Base-by-base conservation (phyloP, 2,888 invertebrate species). In the Archips xylosteana region DNA sequence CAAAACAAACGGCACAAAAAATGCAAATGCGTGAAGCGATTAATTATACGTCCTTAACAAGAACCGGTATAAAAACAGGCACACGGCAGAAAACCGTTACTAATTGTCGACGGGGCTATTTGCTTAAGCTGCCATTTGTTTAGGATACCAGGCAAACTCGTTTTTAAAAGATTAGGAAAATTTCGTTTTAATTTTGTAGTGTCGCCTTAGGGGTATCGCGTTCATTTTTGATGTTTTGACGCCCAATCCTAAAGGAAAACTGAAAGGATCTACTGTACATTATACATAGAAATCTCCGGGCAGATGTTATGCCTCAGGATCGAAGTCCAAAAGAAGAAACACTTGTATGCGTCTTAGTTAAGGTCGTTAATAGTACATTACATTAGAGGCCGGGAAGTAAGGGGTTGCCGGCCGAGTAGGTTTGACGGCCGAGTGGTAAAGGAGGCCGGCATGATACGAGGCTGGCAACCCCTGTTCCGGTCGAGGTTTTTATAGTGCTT, bases 11-110 rank as follows among this genome's bases (percentile, higher is more conserved):
- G 77, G 77, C 70, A 77, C 78, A 78, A 76, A 77, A 76, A 78
- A 82, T 83, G 86, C 79, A 85, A 88, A 89, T 85, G 81, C 85
- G 81, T 78, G 80, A 78, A 80, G 85, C 83, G 85, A 89, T 89
- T 88, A 88, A 88, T 88, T 87, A 85, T 85, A 83, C 81, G 80
- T 61, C 45, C 63, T 70, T 72, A 54, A 47, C 67, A 49, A 64
- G 49, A 49, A 59, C 54, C 54, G 15, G 23, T 23, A 54, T 54
- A 59, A 71, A 82, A 86, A 85, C 84, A 79, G 82, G 76, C 74
- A 78, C 77, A 82, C 82, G 78, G 83, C 83, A 83, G 78, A 79
- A 78, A 81, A 81, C 71, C 78, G 71, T 79, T 74, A 74, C 70
- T 78, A 80, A 74, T 76, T 68, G 73, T 73, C 63, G 62, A 63